phyloP scores from a whole-genome alignment of 2,797 vertebrate species.

The Dryobates pubescens region DNA sequence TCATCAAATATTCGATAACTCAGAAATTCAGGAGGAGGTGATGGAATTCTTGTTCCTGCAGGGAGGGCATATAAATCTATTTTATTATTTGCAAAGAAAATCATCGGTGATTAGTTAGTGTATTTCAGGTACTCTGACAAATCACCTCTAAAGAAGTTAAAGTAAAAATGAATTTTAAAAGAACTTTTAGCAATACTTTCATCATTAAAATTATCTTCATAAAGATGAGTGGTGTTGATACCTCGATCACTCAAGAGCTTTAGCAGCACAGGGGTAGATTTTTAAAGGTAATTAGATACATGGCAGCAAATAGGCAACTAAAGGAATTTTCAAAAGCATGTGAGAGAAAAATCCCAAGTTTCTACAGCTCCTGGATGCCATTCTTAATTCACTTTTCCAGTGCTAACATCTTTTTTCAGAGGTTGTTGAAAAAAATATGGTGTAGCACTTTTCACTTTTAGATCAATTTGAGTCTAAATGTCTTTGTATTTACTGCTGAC shows the following conservation, averaged over 20 bases:
- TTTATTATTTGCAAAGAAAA: constrained; percentile 67
- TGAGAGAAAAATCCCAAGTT: not conserved
- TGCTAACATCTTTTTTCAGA: not conserved
- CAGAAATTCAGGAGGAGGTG: constrained; percentile 66
- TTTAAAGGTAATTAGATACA: constrained; percentile 49
- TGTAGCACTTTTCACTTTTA: not conserved
- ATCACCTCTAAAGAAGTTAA: constrained; percentile 59
- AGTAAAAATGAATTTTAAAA: constrained; percentile 69
- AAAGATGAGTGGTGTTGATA: constrained; percentile 54
- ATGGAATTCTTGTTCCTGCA: constrained; percentile 65
- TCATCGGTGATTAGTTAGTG: constrained; percentile 64
- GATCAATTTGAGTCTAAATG: not conserved
- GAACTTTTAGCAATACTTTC: constrained; percentile 66
- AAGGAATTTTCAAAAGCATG: not conserved
- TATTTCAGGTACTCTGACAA: constrained; percentile 62
- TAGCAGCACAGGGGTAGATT: constrained; percentile 21
- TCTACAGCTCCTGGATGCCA: not conserved
- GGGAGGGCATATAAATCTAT: constrained; percentile 63
- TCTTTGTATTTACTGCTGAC: not conserved
- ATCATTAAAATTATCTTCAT: constrained; percentile 64
- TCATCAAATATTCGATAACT: constrained; percentile 62
- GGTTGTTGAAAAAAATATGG: not conserved
- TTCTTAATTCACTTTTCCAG: not conserved
- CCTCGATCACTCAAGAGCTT: constrained; percentile 37
- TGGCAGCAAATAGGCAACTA: constrained; percentile 1